phyloP scores from a whole-genome alignment of 2,113 vertebrate genomes.

The Oreotrochilus melanogaster region DNA sequence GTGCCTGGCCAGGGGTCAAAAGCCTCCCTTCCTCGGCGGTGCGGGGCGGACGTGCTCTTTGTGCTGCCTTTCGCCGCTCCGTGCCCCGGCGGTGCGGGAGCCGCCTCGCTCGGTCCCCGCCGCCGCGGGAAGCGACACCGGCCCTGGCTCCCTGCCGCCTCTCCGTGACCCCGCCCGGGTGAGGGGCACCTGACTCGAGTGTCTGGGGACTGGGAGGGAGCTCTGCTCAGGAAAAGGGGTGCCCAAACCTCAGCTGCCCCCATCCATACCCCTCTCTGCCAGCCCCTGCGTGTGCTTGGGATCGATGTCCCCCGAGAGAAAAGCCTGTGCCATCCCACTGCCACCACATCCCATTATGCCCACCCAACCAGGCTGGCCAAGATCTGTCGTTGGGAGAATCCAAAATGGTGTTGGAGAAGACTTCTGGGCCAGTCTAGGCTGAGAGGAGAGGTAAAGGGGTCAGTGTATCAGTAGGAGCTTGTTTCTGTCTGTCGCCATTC shows the following conservation, averaged over 20 bases:
- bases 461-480: slow-evolving; percentile 19
- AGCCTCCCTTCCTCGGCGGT: not conserved
- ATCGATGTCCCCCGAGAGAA: not conserved
- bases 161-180: not conserved
- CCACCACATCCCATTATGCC: not conserved
- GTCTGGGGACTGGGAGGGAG: not conserved
- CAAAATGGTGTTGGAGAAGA: not conserved
- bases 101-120: not conserved
- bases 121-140: not conserved
- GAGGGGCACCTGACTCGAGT: not conserved
- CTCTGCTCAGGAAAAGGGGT: not conserved
- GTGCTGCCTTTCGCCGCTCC: not conserved
- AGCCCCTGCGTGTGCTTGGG: not conserved
- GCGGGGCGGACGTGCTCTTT: not conserved
- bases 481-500: slow-evolving; percentile 23
- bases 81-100: not conserved
- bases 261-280: not conserved
- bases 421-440: not conserved
- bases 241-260: not conserved
- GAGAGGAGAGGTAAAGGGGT: slow-evolving; percentile 29
- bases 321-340: not conserved
- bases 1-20: not conserved
- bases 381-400: not conserved
- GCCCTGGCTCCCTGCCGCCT: not conserved
- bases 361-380: not conserved